These are phyloP conservation scores for Tipula vernalis DNA, from an alignment of 2,888 invertebrate species.

Conservation along the genomic window DNA sequence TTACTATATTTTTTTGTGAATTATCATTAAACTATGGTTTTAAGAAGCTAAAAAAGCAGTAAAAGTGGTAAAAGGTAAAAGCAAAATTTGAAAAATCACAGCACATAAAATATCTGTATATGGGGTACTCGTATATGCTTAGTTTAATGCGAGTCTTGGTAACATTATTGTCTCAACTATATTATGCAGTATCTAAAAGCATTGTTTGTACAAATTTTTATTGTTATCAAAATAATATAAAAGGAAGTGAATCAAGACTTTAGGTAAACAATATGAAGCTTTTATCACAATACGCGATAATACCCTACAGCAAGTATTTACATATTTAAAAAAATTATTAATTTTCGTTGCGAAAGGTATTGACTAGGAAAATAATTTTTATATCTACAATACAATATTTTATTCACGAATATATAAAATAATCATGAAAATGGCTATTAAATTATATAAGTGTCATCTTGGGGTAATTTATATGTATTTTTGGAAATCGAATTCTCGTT, in stretches of 20 bases:
- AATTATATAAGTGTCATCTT: neutral
- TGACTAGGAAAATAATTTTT: no score
- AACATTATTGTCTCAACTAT: neutral
- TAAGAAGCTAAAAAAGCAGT: neutral
- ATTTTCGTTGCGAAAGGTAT: no score
- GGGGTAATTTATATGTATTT: neutral
- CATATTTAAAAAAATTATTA: no score
- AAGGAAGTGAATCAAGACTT: neutral
- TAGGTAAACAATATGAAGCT: neutral
- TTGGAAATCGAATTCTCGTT: neutral
- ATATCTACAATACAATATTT: neutral
- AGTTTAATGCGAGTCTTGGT: neutral
- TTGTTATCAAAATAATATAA: neutral
- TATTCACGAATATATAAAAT: neutral
- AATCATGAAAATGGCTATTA: neutral
- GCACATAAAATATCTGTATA: neutral
- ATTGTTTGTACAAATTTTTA: neutral
- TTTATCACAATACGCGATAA: neutral
- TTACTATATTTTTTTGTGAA: neutral
- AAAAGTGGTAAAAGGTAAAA: neutral
- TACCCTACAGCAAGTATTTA: no score
- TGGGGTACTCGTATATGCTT: neutral
- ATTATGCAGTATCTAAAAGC: neutral
- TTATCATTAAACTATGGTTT: constrained; percentile 4
- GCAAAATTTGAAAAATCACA: neutral